These are phyloP conservation scores for Salvelinus sp. DNA, from an alignment of 2,113 vertebrate genomes.

Conservation along the genomic window DNA sequence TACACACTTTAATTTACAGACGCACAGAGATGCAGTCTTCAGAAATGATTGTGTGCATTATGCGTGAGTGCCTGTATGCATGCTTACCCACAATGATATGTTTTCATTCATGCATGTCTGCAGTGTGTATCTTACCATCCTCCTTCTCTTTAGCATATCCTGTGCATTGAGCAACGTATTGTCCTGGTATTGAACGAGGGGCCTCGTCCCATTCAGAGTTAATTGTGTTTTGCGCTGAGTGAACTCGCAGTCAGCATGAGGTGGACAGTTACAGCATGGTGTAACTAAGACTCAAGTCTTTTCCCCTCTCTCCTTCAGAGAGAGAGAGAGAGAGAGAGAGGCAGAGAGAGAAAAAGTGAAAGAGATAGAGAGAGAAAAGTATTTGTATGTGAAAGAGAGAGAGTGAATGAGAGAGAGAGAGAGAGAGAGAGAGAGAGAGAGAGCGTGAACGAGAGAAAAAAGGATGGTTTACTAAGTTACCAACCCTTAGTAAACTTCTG, in stretches of 20 bases:
- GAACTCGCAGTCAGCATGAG: constrained; percentile 19
- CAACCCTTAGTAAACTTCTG: too few species aligned
- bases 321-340: too few species aligned
- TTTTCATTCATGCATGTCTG: background rate
- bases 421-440: too few species aligned
- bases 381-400: too few species aligned
- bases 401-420: too few species aligned
- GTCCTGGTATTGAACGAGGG: constrained; percentile 18
- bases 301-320: background rate
- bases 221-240: constrained; percentile 23
- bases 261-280: background rate
- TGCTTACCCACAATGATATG: background rate
- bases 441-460: background rate
- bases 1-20: constrained; percentile 4
- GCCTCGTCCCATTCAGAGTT: constrained; percentile 2
- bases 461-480: too few species aligned
- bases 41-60: background rate
- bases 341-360: too few species aligned
- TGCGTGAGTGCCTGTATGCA: background rate
- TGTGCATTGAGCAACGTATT: constrained; percentile 2
- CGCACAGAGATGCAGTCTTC: background rate
- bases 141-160: background rate
- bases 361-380: too few species aligned
- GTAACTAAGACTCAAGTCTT: background rate
- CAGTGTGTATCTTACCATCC: constrained; percentile 1